Percentiles rank a stretch among this genome's conserved stretches.
Conservation (phyloP, 2,888 invertebrate genomes). For the Platycheirus albimanus region DNA sequence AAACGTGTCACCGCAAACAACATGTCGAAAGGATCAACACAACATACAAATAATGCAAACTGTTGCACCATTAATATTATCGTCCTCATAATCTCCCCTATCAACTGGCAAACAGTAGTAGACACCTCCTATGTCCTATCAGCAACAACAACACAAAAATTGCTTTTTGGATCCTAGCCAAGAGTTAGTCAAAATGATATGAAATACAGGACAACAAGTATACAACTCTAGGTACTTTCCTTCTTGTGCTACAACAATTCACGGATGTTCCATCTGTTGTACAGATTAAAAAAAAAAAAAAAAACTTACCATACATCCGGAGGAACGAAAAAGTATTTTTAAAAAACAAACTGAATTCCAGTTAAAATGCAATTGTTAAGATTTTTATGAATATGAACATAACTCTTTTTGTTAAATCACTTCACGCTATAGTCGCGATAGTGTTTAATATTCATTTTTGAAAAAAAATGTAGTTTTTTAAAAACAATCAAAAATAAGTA, state of each 20-base stretch:
- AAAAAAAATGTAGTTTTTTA: conserved; percentile 11
- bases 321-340: neutral
- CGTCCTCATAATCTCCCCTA: conserved; percentile 35
- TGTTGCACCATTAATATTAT: conserved; percentile 64
- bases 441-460: neutral
- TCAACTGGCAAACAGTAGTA: conserved; percentile 10
- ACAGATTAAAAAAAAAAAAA: neutral
- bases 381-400: conserved; percentile 51
- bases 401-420: conserved; percentile 23
- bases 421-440: too few species aligned
- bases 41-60: conserved; percentile 41
- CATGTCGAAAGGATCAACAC: conserved; percentile 24
- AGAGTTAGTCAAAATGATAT: conserved; percentile 30
- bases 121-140: conserved; percentile 35
- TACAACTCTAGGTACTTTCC: neutral
- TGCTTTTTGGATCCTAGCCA: conserved; percentile 55
- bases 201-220: conserved; percentile 25
- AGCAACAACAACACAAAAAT: conserved; percentile 11
- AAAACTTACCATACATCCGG: neutral
- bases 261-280: neutral
- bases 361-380: conserved; percentile 13
- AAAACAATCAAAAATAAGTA: conserved; percentile 1
- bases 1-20: conserved; percentile 18
- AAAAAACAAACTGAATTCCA: conserved; percentile 1
- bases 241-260: neutral